Evolutionary conservation across 2,888 invertebrate species (phyloP), one percentile per base, ranked within the genome.

Genomic region (Myopa tessellatipennis): DNA sequence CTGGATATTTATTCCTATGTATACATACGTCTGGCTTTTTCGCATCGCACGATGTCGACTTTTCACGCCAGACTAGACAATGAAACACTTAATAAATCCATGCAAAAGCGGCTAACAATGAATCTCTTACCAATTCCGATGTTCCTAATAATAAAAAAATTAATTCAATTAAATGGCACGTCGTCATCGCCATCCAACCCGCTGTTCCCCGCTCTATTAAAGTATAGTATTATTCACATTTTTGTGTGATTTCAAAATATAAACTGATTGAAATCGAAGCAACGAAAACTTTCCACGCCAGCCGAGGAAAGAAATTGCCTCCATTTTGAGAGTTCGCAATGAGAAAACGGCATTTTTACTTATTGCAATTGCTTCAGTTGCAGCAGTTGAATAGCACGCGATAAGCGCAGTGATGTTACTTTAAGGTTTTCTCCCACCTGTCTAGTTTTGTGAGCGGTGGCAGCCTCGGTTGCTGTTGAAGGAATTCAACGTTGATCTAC

Each of bases 221-320:
- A 45, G 10, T 45, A 26, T 26, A 26, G 26, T 60, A 18, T 60
- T 60, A 60, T 60, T 60, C 8, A 18, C 26, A 60, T 5, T 18
- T 60, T 60, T 60, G 45, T 45, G 1, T 45, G 45, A 45, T 45
- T 45, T 45, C 6, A 45, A 45, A 45, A 8, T 45, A 6, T 0
- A 45, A 45, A 45, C 10, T 6, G 10, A 10, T 45, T 45, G 10
- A 6, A 45, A 55, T 6, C 14, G 55, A 55, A 55, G 10, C 55
- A 55, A 58, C 12, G 40, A 34, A 72, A 72, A 60, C 72, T 72
- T 72, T 72, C 72, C 72, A 72, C 40, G 36, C 36, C 5, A 18
- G 12, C 14, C 18, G 34, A 6, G 18, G 34, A 18, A 72, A 38
- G 14, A 71, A 36, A 71, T 45, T 14, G 14, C 50, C 18, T 50